Percentiles rank a stretch among this genome's conserved stretches.
phyloP scores from a whole-genome alignment of 2,888 invertebrate genomes.

The Spicauda simplicius region DNA sequence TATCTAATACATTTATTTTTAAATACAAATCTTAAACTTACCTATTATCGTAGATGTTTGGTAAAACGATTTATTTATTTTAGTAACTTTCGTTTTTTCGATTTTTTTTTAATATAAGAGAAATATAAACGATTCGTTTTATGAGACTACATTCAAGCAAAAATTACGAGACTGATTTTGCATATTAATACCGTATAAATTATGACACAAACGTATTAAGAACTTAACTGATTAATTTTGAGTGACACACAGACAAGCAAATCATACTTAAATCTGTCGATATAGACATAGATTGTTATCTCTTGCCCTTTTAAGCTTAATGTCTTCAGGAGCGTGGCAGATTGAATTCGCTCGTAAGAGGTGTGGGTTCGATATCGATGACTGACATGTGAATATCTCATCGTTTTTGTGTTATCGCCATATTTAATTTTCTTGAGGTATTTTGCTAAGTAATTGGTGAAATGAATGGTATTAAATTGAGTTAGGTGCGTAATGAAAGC shows the following conservation, averaged over 20 bases:
- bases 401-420: background rate
- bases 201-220: too few relatives aligned
- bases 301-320: conserved; percentile 30
- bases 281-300: conserved; percentile 26
- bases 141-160: too few relatives aligned
- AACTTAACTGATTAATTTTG: too few relatives aligned
- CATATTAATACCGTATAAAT: too few relatives aligned
- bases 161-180: too few relatives aligned
- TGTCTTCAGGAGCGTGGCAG: conserved; percentile 23
- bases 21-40: too few relatives aligned
- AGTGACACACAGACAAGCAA: background rate
- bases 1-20: too few relatives aligned
- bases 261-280: background rate
- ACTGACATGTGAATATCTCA: background rate
- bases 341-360: conserved; percentile 9
- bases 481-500: background rate
- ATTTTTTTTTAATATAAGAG: too few relatives aligned
- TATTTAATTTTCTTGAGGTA: background rate
- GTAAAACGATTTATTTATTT: too few relatives aligned
- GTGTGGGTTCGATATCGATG: conserved; percentile 11
- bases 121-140: too few relatives aligned
- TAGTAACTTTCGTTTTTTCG: too few relatives aligned
- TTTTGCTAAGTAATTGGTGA: background rate
- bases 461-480: background rate
- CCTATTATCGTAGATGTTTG: too few relatives aligned